Conservation (phyloP, 2,888 invertebrate species). For the Aphidius colemani region DNA sequence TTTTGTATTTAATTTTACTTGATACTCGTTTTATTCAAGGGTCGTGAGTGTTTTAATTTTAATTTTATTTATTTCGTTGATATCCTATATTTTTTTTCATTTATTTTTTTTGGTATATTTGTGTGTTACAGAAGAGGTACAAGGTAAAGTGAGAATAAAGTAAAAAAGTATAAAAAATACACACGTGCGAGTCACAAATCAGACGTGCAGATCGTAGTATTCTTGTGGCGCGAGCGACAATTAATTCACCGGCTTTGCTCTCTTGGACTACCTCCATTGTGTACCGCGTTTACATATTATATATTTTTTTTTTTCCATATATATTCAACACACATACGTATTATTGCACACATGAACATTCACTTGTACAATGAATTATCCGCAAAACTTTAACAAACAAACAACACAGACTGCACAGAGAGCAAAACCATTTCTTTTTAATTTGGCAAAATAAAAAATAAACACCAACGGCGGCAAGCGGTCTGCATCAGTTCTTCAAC, state of each 20-base stretch:
- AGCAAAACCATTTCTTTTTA: constrained; percentile 23
- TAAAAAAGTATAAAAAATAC: constrained; percentile 34
- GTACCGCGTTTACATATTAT: constrained; percentile 20
- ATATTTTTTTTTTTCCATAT: neutral
- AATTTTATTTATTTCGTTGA: constrained; percentile 11
- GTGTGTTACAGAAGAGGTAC: constrained; percentile 14
- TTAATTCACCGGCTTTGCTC: constrained; percentile 56
- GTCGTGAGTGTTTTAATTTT: constrained; percentile 23
- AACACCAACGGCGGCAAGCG: constrained; percentile 34
- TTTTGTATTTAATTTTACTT: too few relatives aligned
- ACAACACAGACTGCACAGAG: constrained; percentile 6
- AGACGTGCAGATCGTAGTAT: constrained; percentile 38
- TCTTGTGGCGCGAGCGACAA: constrained; percentile 52
- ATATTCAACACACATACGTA: constrained; percentile 1
- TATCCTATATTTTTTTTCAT: constrained; percentile 21
- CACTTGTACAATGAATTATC: too few relatives aligned
- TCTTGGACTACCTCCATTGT: constrained; percentile 36
- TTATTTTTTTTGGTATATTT: neutral
- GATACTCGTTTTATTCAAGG: neutral
- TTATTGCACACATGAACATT: too few relatives aligned
- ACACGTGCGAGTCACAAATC: constrained; percentile 44
- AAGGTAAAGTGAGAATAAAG: constrained; percentile 29
- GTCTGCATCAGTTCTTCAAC: constrained; percentile 24
- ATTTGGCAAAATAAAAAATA: constrained; percentile 25
- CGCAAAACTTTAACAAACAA: too few relatives aligned